Base-by-base conservation (phyloP, 1,140 invertebrate genomes). In the Philopotamus ludificatus region DNA sequence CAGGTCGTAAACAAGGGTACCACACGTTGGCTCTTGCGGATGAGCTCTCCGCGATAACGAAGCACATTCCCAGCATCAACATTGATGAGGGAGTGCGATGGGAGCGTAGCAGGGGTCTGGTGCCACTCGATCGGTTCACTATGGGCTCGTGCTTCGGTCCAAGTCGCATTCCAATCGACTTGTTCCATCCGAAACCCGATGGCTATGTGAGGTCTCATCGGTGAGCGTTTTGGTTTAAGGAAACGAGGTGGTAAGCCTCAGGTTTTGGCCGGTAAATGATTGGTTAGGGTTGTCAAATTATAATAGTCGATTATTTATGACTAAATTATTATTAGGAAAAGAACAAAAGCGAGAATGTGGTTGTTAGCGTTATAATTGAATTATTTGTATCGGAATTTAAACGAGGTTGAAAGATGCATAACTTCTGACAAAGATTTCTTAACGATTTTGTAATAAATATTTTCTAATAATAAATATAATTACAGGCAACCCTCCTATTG, bases 1-100 rank as follows among this genome's bases (percentile, higher is more conserved):
- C 57, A 18, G 57, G 42, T 60, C 57, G 57, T 60, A 60, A 60
- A 60, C 57, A 60, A 60, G 57, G 57, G 57, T 60, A 25, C 53
- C 53, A 57, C 22, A 47, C 44, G 44, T 16, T 20, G 8, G 15
- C 18, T 47, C 44, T 16, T 16, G 44, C 4, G 10, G 18, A 20
- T 15, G 15, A 20, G 18, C 18, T 7, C 8, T 16, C 44, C 4
- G 28, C 18, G 44, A 47, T 47, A 47, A 47, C 44, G 18, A 47
- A 2, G 23, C 25, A 10, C 57, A 60, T 25, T 60, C 57, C 16
- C 25, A 60, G 1, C 4, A 4, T n/a, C 2, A 2, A 42, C 4
- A 22, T 18, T 8, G 2, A 10, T 4, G 12, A 9, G 4, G 18
- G 18, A 47, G 18, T 47, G 10, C 57, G 57, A 58, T 60, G 16